A percentile compares a stretch with the other conserved stretches of the same genome.
These are phyloP conservation scores for Pterophyllum scalare DNA, from an alignment of 2,113 vertebrate species.

Conservation along the genomic window DNA sequence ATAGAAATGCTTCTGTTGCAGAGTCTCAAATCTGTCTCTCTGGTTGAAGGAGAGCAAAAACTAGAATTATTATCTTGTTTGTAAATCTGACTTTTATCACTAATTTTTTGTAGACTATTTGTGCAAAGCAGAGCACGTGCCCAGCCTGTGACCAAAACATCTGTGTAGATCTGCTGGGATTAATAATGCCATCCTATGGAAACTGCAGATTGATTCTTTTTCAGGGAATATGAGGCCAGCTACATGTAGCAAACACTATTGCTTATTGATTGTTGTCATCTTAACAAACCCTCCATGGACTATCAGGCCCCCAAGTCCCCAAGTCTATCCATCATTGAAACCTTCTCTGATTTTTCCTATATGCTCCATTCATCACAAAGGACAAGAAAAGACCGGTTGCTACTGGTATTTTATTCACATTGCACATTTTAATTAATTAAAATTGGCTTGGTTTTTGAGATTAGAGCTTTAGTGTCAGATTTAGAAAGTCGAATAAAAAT, in stretches of 20 bases:
- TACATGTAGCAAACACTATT: not conserved
- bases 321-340: constrained; percentile 11
- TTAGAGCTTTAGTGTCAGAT: not conserved
- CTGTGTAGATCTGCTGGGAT: not conserved
- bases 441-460: not conserved
- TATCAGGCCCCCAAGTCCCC: not conserved
- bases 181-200: not conserved
- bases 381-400: not conserved
- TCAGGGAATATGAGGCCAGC: not conserved
- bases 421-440: not conserved
- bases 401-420: not conserved
- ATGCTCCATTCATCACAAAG: not conserved
- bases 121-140: not conserved
- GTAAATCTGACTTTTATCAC: not conserved
- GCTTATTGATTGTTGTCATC: not conserved
- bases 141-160: not conserved
- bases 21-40: not conserved
- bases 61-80: too few relatives aligned
- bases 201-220: not conserved
- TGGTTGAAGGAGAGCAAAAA: not conserved
- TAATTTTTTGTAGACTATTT: not conserved
- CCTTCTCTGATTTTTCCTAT: not conserved
- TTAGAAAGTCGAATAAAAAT: not conserved
- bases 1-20: not conserved
- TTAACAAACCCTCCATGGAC: not conserved